Base-by-base conservation (phyloP, 2,113 vertebrate genomes). In the Myiozetetes cayanensis region DNA sequence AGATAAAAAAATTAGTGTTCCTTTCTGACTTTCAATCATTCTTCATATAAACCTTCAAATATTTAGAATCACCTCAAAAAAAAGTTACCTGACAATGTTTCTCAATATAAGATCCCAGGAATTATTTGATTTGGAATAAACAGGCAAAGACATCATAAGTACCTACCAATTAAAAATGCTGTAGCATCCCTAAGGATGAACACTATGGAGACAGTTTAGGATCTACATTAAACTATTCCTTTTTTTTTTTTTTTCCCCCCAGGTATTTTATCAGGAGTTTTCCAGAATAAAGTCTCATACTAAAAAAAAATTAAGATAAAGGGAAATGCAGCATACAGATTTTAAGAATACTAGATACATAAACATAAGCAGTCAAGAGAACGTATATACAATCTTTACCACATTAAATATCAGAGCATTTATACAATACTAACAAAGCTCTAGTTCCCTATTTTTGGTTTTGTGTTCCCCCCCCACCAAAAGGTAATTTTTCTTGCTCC, bases 321-420 rank as follows among this genome's bases (percentile, higher is more conserved):
- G 50, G 11, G 20, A 92, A 91, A 95, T 41, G 35, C 49, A 89
- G 75, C 56, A 85, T 62, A 56, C 18, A 72, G 79, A 78, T 93
- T 96, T 96, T 61, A 61, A 95, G 53, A 95, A 65, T 30, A 96
- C 84, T 6, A 94, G 33, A 87, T 59, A 76, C 18, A 91, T 85
- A 92, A 93, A 75, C 27, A 74, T 50, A 95, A 86, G 30, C 65
- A 93, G 58, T 56, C 72, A 76, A 62, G 30, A 75, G 27, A 74
- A 90, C 3, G 4, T 62, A 89, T 53, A 93, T 6, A 28, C 3
- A 84, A 66, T 73, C 33, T 59, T 92, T 65, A 52, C 65, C 82
- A 70, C 37, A 76, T 62, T 55, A 78, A 62, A 28, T 39, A 58
- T 24, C 30, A 63, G 73, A 47, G 12, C 21, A 76, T 50, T 87